Percentiles rank a stretch among this genome's conserved stretches.
Evolutionary conservation across 2,797 vertebrate species (phyloP).

Genomic region (Ceryle rudis): DNA sequence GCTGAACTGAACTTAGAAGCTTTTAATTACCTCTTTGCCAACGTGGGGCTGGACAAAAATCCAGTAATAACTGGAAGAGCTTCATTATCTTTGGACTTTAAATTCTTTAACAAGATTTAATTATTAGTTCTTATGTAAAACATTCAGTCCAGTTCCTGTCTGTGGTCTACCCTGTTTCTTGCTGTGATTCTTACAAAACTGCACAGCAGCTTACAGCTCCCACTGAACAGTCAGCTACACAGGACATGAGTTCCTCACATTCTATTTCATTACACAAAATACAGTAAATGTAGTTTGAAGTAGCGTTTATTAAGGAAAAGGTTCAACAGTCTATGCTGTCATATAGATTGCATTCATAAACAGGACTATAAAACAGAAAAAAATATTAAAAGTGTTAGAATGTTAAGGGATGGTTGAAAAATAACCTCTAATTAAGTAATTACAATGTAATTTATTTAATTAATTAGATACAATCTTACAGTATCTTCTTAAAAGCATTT

Average conservation of each 20-base stretch:
- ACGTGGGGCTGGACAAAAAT: background rate
- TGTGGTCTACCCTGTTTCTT: background rate
- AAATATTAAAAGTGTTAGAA: background rate
- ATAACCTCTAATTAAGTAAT: conserved; percentile 32
- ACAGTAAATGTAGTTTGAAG: background rate
- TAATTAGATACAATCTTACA: conserved; percentile 35
- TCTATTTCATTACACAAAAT: background rate
- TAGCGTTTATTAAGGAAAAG: background rate
- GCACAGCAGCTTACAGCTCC: background rate
- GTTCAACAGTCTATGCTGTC: background rate
- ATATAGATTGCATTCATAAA: background rate
- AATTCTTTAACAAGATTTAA: background rate
- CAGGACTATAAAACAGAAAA: background rate
- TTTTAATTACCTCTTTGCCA: background rate
- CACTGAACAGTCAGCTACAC: background rate
- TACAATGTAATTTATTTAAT: conserved; percentile 23
- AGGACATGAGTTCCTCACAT: background rate
- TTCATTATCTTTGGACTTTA: background rate
- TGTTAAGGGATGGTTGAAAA: background rate
- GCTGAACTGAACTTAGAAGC: background rate
- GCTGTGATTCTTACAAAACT: background rate
- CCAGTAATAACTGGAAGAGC: background rate
- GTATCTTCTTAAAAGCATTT: conserved; percentile 14
- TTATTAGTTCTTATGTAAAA: background rate
- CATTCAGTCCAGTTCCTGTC: background rate